Evolutionary conservation across 2,113 vertebrate species (phyloP).

Genomic region (Ptyas mucosa): DNA sequence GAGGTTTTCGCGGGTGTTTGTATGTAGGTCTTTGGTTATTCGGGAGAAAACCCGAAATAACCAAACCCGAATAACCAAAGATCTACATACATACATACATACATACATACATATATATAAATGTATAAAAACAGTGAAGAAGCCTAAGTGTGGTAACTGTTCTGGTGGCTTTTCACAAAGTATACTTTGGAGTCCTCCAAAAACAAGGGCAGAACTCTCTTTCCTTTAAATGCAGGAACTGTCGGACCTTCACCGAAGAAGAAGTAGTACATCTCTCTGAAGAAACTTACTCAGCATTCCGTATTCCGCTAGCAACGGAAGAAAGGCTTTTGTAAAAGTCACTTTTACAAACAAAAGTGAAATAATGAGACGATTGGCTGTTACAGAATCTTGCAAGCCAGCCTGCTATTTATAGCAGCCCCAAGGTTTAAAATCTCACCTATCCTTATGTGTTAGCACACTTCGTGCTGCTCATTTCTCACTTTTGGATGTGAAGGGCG

Average conservation of each 20-base stretch:
- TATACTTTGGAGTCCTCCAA: neutral
- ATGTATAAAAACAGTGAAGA: neutral
- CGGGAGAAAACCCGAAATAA: too few relatives aligned
- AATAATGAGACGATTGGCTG: neutral
- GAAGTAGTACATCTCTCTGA: neutral
- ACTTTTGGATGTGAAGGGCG: neutral
- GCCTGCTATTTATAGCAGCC: neutral
- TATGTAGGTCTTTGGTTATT: too few relatives aligned
- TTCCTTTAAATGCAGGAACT: neutral
- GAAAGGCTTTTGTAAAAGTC: neutral
- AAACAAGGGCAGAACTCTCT: neutral
- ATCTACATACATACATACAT: too few relatives aligned
- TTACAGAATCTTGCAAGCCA: neutral
- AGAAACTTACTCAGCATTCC: neutral
- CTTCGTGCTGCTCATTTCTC: neutral
- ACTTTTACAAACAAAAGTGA: neutral
- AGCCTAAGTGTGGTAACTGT: neutral
- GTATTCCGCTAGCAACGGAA: neutral
- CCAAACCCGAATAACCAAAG: too few relatives aligned
- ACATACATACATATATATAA: too few relatives aligned
- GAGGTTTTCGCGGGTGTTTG: too few relatives aligned
- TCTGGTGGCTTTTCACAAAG: neutral
- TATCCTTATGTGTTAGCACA: neutral
- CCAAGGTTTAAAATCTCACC: neutral
- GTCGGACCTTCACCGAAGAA: neutral